Percentiles rank a stretch among this genome's conserved stretches.
phyloP scores from a whole-genome alignment of 2,113 vertebrate species.

The Tetraodon nigroviridis region DNA sequence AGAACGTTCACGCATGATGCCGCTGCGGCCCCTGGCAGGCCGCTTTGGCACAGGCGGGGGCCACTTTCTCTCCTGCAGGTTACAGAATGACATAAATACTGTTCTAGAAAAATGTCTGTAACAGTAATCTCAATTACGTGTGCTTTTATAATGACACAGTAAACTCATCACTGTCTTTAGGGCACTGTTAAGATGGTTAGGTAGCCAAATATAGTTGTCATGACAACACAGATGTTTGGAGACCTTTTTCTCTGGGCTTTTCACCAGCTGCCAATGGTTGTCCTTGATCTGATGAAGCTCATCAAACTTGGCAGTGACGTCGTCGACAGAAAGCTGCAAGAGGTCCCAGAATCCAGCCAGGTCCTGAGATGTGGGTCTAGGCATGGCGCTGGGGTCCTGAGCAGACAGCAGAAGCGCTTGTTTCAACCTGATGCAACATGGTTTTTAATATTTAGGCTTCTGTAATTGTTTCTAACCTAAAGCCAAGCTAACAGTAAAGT shows the following conservation, averaged over 20 bases:
- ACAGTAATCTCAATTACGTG: no score
- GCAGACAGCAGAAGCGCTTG: background rate
- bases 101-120: no score
- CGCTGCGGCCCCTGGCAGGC: conserved; percentile 86
- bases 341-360: conserved; percentile 99
- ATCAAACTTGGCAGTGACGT: conserved; percentile 98
- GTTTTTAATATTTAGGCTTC: no score
- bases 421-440: background rate
- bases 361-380: conserved; percentile 96
- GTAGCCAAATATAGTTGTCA: no score
- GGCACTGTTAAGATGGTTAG: no score
- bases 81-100: background rate
- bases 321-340: conserved; percentile 95
- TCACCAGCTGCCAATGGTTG: conserved; percentile 87
- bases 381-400: conserved; percentile 98
- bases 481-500: conserved; percentile 1
- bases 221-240: conserved; percentile 8
- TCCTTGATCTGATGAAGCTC: conserved; percentile 95
- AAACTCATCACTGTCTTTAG: background rate
- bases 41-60: conserved; percentile 93
- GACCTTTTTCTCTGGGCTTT: conserved; percentile 91
- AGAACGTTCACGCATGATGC: conserved; percentile 87
- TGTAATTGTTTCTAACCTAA: no score
- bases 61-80: conserved; percentile 85
- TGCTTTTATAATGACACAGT: background rate